phyloP scores from a whole-genome alignment of 23 tunicate species.

The Halocynthia aurantium region DNA sequence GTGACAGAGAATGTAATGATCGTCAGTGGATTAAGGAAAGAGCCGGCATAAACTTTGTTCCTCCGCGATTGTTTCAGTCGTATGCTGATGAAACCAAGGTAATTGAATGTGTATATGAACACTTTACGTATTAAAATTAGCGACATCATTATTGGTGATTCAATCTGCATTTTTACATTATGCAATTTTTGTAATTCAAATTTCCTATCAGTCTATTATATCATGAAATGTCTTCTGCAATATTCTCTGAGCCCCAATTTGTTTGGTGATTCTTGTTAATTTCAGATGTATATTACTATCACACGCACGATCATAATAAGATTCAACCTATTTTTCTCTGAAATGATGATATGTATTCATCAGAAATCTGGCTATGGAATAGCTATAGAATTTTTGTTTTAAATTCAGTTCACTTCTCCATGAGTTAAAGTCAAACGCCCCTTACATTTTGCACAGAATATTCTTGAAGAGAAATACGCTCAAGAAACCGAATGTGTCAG shows the following conservation, averaged over 20 bases:
- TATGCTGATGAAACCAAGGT: conserved; percentile 74
- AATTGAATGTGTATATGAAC: too few relatives aligned
- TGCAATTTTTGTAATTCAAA: not conserved
- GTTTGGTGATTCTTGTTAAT: not conserved
- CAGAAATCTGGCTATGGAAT: too few relatives aligned
- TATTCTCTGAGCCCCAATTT: not conserved
- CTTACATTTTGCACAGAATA: conserved; percentile 27
- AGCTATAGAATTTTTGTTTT: too few relatives aligned
- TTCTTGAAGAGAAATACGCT: conserved; percentile 52
- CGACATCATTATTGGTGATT: not conserved
- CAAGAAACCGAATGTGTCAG: conserved; percentile 33
- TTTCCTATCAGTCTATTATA: too few relatives aligned
- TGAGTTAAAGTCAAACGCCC: too few relatives aligned
- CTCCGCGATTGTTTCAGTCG: conserved; percentile 66
- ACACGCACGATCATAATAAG: too few relatives aligned
- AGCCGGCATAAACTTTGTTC: conserved; percentile 59
- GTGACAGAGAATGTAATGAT: conserved; percentile 24
- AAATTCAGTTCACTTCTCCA: too few relatives aligned
- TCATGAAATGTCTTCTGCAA: too few relatives aligned
- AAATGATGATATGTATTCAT: too few relatives aligned
- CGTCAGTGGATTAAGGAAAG: conserved; percentile 50
- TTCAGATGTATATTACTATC: not conserved
- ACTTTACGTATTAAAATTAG: too few relatives aligned
- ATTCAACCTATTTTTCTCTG: too few relatives aligned
- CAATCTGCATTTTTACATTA: not conserved